A percentile compares a stretch with the other conserved stretches of the same genome.
These are phyloP conservation scores for Pica pica DNA, from an alignment of 2,113 vertebrate species.

Conservation along the genomic window DNA sequence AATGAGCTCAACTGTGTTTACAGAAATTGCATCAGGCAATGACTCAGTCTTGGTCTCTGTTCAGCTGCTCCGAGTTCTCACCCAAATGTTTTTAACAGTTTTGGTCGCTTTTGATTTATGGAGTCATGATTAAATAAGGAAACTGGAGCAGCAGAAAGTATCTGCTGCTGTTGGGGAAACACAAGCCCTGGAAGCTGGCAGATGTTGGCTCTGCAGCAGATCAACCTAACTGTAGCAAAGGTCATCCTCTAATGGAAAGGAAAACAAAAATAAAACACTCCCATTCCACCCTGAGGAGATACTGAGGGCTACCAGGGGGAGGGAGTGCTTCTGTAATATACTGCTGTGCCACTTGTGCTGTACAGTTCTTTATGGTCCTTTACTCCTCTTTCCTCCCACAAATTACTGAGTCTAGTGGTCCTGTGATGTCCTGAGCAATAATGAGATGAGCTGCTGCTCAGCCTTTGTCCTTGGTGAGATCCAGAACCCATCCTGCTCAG, in stretches of 20 bases:
- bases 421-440: neutral
- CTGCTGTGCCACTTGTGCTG: neutral
- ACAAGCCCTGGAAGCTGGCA: neutral
- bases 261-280: conserved; percentile 59
- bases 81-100: conserved; percentile 25
- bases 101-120: conserved; percentile 24
- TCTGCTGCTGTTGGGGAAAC: neutral
- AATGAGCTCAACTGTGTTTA: conserved; percentile 22
- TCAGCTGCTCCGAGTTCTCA: conserved; percentile 22
- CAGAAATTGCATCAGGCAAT: conserved; percentile 35
- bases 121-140: conserved; percentile 2
- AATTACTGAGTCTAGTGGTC: neutral
- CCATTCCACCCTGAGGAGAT: neutral
- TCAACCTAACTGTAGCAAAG: conserved; percentile 2
- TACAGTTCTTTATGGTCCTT: neutral
- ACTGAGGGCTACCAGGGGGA: conserved; percentile 25
- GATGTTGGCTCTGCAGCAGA: conserved; percentile 16
- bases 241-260: conserved; percentile 49
- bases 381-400: conserved; percentile 1
- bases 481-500: neutral
- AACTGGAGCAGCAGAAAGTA: neutral
- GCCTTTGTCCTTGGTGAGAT: rapidly evolving
- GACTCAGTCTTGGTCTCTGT: conserved; percentile 4
- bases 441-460: neutral
- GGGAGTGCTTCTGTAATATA: neutral